A percentile compares a stretch with the other conserved stretches of the same genome.
Conservation (phyloP, 2,113 vertebrate species). For the Rhea pennata region DNA sequence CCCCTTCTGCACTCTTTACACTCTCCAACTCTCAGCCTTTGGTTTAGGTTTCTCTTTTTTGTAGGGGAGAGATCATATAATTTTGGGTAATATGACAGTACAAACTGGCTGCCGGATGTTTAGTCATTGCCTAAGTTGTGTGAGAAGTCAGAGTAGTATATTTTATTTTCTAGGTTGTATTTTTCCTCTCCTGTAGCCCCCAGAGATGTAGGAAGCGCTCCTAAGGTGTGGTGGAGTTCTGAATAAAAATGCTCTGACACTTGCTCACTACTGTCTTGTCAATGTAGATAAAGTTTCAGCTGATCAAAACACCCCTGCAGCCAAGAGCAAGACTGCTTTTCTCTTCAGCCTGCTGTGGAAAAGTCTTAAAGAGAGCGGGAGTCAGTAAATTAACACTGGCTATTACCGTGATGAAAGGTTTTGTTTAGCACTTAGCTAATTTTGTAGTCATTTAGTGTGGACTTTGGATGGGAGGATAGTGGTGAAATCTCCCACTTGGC, state of each 20-base stretch:
- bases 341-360: constrained; percentile 48
- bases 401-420: constrained; percentile 55
- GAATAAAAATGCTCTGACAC: constrained; percentile 70
- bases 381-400: constrained; percentile 68
- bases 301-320: constrained; percentile 67
- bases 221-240: neutral
- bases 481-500: constrained; percentile 4
- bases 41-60: neutral
- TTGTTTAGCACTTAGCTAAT: constrained; percentile 66
- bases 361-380: constrained; percentile 49
- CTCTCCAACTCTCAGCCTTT: neutral
- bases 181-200: neutral
- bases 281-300: constrained; percentile 65
- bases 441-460: constrained; percentile 55
- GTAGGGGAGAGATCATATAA: neutral
- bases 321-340: constrained; percentile 64
- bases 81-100: neutral
- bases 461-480: neutral
- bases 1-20: accelerated
- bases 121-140: neutral
- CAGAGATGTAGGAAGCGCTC: neutral
- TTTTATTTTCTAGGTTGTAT: neutral
- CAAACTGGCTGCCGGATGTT: neutral
- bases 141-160: neutral
- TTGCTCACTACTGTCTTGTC: constrained; percentile 69